Evolutionary conservation across 2,113 vertebrate species (phyloP), one percentile per base, ranked within the genome.

Genomic region (human): DNA sequence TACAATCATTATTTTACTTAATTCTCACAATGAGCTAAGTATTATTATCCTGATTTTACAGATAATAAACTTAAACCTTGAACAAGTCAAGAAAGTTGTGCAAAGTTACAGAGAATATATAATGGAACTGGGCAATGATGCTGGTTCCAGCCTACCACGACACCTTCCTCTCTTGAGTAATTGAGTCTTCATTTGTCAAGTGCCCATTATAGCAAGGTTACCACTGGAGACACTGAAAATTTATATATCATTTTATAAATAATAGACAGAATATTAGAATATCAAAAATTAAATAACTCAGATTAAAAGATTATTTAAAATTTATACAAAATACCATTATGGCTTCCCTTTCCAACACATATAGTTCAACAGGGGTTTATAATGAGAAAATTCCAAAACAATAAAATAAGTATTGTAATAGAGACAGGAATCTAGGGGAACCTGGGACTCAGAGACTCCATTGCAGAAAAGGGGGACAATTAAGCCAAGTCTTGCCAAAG

Each of bases 51-150:
- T 90, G 40, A 92, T 96, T 96, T 96, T 92, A 90, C 3, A 96
- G 45, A 90, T 82, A 97, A 95, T 90, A 89, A 97, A 96, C 30
- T 13, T 84, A 96, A 98, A 82, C 87, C 52, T 95, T 93, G 80
- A 82, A 92, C 23, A 95, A 96, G 59, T 89, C 48, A 84, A 96
- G 76, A 75, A 81, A 93, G 17, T 88, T 96, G 25, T 89, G 1
- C 6, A 72, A 89, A 88, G 66, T 93, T 93, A 73, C 61, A 57
- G 6, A 95, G 22, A 78, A 25, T 88, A 66, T 45, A 14, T 86
- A 61, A 50, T 38, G 6, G 10, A 86, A 91, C 5, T 43, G 2
- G 22, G 2, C 6, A 10, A 81, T 48, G 43, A 91, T 81, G 1
- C 0, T 55, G 50, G 5, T 75, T 68, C 45, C 64, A n/a, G n/a